phyloP scores from a whole-genome alignment of 2,888 invertebrate genomes.

The Orchesella flavescens region DNA sequence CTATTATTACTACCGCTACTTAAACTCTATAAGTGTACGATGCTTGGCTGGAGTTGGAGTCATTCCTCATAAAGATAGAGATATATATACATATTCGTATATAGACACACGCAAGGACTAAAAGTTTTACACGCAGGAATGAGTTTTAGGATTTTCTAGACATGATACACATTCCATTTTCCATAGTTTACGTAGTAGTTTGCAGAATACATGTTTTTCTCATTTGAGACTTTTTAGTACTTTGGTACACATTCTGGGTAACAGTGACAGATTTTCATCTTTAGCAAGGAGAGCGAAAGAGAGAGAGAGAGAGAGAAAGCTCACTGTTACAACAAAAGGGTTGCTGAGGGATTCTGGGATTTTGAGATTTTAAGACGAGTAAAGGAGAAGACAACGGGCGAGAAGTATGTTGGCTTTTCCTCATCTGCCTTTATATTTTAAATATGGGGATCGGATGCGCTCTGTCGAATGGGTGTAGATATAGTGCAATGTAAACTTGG shows the following conservation, averaged over 20 bases:
- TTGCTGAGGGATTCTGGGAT: constrained; percentile 53
- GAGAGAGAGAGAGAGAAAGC: constrained; percentile 27
- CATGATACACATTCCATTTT: constrained; percentile 41
- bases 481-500: constrained; percentile 7
- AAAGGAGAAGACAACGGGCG: constrained; percentile 32
- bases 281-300: constrained; percentile 48
- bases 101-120: too few relatives aligned
- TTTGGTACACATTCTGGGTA: constrained; percentile 45
- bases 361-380: constrained; percentile 43
- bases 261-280: constrained; percentile 52
- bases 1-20: background rate
- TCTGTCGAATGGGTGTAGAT: background rate
- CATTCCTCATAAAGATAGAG: too few relatives aligned
- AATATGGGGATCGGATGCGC: constrained; percentile 19
- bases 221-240: constrained; percentile 33
- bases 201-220: constrained; percentile 17
- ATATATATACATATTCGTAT: too few relatives aligned
- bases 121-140: too few relatives aligned
- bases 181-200: background rate
- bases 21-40: background rate
- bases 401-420: constrained; percentile 34
- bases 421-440: background rate
- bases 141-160: too few relatives aligned
- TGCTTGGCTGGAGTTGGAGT: too few relatives aligned
- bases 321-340: constrained; percentile 48